Evolutionary conservation across 2,888 invertebrate species (phyloP).

Genomic region (Drosophila phalerata): DNA sequence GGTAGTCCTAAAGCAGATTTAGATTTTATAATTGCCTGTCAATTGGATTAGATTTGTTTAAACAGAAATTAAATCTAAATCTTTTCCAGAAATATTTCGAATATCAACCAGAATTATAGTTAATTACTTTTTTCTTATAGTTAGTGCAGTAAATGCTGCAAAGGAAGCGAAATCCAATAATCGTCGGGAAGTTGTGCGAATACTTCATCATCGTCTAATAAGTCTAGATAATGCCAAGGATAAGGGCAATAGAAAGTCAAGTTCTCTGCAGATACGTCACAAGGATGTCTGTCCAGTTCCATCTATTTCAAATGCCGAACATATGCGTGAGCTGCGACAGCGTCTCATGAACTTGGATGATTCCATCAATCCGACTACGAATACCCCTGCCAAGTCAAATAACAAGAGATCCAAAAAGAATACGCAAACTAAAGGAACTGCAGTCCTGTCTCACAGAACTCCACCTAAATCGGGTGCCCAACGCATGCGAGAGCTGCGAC

Average conservation of each 20-base stretch:
- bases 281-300: neutral
- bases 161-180: constrained; percentile 23
- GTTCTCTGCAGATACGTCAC: neutral
- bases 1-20: no score
- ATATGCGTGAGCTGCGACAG: constrained; percentile 33
- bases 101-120: no score
- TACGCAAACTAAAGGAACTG: neutral
- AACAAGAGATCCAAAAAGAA: neutral
- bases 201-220: constrained; percentile 21
- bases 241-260: neutral
- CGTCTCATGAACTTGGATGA: constrained; percentile 33
- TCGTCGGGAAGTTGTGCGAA: constrained; percentile 8
- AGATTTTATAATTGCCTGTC: no score
- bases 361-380: no score
- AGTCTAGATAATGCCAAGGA: constrained; percentile 6
- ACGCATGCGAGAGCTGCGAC: constrained; percentile 19
- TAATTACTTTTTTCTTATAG: neutral
- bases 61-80: no score
- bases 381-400: neutral
- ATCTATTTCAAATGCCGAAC: constrained; percentile 1
- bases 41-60: no score
- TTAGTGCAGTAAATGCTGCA: neutral
- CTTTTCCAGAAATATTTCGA: no score
- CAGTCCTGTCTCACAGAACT: neutral
- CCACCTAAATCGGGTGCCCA: constrained; percentile 10